Evolutionary conservation across 2,888 invertebrate species (phyloP).

Genomic region (Drosophila monieri): DNA sequence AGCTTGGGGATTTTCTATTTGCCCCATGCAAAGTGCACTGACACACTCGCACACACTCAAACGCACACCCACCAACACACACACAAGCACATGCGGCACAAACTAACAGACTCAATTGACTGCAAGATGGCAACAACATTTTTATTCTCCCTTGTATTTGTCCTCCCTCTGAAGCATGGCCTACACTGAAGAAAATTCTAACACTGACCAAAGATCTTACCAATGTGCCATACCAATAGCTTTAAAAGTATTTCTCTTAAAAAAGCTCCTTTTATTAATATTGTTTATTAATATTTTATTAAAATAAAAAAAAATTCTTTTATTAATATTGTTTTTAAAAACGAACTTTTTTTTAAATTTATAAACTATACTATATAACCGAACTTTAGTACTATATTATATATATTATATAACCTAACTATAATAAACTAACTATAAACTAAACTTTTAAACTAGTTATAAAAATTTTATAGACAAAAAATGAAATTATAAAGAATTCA

Average conservation of each 20-base stretch:
- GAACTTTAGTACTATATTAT: too few species aligned
- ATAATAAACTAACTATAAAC: too few species aligned
- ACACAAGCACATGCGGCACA: conserved; percentile 4
- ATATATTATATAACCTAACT: too few species aligned
- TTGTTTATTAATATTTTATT: too few species aligned
- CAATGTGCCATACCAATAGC: too few species aligned
- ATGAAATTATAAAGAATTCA: not conserved
- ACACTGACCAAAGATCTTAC: not conserved
- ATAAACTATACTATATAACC: too few species aligned
- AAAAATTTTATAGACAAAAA: not conserved
- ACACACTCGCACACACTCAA: conserved; percentile 19
- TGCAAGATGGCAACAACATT: conserved; percentile 42
- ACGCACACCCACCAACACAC: conserved; percentile 2
- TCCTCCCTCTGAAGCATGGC: conserved; percentile 1
- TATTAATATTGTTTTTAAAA: not conserved
- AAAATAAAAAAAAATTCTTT: too few species aligned
- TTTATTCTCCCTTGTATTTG: conserved; percentile 25
- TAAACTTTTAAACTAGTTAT: too few species aligned
- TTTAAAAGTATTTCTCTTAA: too few species aligned
- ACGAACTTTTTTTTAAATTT: not conserved
- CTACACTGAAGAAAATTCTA: conserved; percentile 7
- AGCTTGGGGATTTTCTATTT: conserved; percentile 40
- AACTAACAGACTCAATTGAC: conserved; percentile 44
- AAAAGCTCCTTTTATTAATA: too few species aligned
- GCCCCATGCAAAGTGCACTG: conserved; percentile 43